These are phyloP conservation scores for Xerus inauris DNA, from an alignment of 2,113 vertebrate species.

Conservation along the genomic window DNA sequence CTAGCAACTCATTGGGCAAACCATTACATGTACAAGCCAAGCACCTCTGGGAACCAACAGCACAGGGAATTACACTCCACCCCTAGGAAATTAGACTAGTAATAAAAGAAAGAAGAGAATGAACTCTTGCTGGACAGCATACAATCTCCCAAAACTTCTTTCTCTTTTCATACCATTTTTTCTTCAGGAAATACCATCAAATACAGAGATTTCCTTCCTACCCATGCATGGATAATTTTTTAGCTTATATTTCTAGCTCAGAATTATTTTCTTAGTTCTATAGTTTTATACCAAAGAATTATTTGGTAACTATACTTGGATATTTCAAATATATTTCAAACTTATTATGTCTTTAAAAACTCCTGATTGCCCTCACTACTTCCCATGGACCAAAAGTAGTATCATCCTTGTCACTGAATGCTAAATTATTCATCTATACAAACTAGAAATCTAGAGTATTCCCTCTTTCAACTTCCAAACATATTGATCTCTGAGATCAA, in stretches of 20 bases:
- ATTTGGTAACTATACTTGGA: neutral
- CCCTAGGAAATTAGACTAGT: neutral
- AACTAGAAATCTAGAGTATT: neutral
- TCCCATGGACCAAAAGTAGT: neutral
- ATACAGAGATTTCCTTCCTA: conserved; percentile 1
- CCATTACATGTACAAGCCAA: neutral
- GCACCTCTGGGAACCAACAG: neutral
- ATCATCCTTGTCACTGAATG: neutral
- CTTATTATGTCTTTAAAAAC: conserved; percentile 8
- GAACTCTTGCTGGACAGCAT: neutral
- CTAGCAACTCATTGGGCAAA: neutral
- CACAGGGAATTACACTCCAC: neutral
- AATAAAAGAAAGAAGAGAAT: neutral
- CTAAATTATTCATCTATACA: neutral
- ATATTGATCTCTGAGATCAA: neutral
- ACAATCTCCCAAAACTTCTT: neutral
- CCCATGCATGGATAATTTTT: neutral
- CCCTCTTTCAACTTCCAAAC: neutral
- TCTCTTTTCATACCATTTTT: neutral
- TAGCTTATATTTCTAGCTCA: conserved; percentile 28
- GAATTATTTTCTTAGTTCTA: conserved; percentile 21
- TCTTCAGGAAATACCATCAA: neutral
- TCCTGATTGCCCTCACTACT: neutral
- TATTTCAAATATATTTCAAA: conserved; percentile 31
- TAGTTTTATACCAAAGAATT: neutral